Evolutionary conservation across 92 coral and sea anemone genomes (phyloP), one percentile per base, ranked within the genome.

Genomic region (Epizoanthus illoricatus): DNA sequence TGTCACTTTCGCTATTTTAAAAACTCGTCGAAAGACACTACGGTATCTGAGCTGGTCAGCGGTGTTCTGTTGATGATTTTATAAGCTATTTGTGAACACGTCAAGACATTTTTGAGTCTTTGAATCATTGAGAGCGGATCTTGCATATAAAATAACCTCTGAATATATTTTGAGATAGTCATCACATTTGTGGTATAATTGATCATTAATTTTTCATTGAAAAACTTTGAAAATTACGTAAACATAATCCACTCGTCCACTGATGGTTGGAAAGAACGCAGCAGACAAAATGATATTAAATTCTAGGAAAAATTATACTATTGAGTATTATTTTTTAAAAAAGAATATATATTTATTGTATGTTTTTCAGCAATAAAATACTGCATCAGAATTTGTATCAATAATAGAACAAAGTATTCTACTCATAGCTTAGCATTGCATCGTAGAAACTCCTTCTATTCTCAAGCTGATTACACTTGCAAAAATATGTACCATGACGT

Each of bases 11-110:
- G n/a, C 12, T 16, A 21, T n/a, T n/a, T n/a, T n/a, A n/a, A n/a
- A n/a, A n/a, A 8, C 10, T 20, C 41, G 28, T 64, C 49, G 15
- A 52, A 74, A 56, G 52, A 74, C 81, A 58, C 33, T 39, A 28
- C 36, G 81, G 81, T 40, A 75, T 75, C 81, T 78, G 61, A 20
- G 82, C 71, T 59, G 82, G 82, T 78, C 82, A 78, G 82, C 82
- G 82, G 82, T 62, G 45, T 45, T 20, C 24, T 42, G 9, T 59
- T 36, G 23, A 13, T 5, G 8, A 17, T 18, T 4, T 18, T 33
- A 63, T 63, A 2, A 63, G 23, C 8, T n/a, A n/a, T 21, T 65
- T 5, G 12, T 65, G 70, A 61, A 61, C 5, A 16, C 66, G 24
- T 61, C 66, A 23, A 23, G 68, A 63, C 8, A 63, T 63, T 63